phyloP scores from a whole-genome alignment of 35 echinoderm and acorn worm species.

The Amphiura filiformis region DNA sequence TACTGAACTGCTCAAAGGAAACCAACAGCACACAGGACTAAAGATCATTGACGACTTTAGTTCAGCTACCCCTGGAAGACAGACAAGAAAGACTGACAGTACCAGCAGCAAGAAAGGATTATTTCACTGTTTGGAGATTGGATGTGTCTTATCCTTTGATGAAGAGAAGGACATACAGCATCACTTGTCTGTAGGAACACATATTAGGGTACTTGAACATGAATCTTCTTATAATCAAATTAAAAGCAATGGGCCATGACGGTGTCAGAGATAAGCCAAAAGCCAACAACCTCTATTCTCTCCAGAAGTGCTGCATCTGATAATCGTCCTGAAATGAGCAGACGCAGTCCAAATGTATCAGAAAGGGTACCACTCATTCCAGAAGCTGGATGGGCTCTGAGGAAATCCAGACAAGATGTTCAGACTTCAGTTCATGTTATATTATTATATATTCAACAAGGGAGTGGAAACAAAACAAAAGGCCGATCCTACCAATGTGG shows the following conservation, averaged over 20 bases:
- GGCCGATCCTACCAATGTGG: not conserved
- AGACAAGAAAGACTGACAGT: too few species aligned
- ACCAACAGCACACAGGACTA: too few species aligned
- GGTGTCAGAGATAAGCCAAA: not conserved
- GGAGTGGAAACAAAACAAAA: not conserved
- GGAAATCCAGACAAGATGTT: not conserved
- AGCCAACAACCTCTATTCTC: too few species aligned
- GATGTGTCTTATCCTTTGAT: not conserved
- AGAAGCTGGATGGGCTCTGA: not conserved
- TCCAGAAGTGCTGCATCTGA: not conserved
- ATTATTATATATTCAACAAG: not conserved
- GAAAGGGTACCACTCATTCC: not conserved
- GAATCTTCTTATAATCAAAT: not conserved
- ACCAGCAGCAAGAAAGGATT: not conserved
- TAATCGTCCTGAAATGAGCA: not conserved
- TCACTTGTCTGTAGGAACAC: not conserved
- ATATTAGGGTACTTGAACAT: not conserved
- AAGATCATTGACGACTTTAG: too few species aligned
- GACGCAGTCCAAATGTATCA: too few species aligned
- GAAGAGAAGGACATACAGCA: not conserved
- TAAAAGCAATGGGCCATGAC: not conserved
- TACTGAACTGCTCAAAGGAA: too few species aligned
- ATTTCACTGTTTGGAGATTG: not conserved
- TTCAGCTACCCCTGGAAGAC: too few species aligned
- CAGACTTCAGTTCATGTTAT: not conserved